These are phyloP conservation scores for Agrypnus murinus DNA, from an alignment of 2,888 invertebrate species.

Conservation along the genomic window DNA sequence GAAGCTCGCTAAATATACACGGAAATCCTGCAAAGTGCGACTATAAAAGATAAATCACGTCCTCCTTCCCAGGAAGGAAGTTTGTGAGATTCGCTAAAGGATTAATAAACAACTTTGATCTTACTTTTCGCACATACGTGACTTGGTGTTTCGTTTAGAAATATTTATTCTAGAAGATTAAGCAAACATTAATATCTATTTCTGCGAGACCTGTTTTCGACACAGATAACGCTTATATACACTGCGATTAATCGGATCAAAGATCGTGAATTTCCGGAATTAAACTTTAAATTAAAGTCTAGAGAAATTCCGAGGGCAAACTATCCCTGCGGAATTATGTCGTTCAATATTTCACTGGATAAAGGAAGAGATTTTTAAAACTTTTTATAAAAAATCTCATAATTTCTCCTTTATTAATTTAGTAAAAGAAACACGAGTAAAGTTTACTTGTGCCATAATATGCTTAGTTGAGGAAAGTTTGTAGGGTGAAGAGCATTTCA, in stretches of 20 bases:
- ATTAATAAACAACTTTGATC: conserved; percentile 41
- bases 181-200: conserved; percentile 16
- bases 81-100: conserved; percentile 29
- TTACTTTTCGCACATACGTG: conserved; percentile 36
- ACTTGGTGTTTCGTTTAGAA: conserved; percentile 18
- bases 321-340: conserved; percentile 20
- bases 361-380: background rate
- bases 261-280: background rate
- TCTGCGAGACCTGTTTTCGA: background rate
- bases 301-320: background rate
- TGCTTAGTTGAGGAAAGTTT: conserved; percentile 43
- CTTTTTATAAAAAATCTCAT: conserved; percentile 16
- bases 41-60: conserved; percentile 32
- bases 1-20: conserved; percentile 23
- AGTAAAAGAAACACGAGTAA: conserved; percentile 42
- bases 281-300: conserved; percentile 31
- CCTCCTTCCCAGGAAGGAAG: conserved; percentile 9
- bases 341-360: conserved; percentile 14
- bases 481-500: conserved; percentile 45
- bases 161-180: conserved; percentile 32
- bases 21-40: conserved; percentile 30
- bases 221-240: conserved; percentile 18
- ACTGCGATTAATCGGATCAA: conserved; percentile 22
- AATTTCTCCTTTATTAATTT: conserved; percentile 39
- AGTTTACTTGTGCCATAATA: conserved; percentile 40